Evolutionary conservation across 2,888 invertebrate genomes (phyloP), one percentile per base, ranked within the genome.

Genomic region (Erannis defoliaria): DNA sequence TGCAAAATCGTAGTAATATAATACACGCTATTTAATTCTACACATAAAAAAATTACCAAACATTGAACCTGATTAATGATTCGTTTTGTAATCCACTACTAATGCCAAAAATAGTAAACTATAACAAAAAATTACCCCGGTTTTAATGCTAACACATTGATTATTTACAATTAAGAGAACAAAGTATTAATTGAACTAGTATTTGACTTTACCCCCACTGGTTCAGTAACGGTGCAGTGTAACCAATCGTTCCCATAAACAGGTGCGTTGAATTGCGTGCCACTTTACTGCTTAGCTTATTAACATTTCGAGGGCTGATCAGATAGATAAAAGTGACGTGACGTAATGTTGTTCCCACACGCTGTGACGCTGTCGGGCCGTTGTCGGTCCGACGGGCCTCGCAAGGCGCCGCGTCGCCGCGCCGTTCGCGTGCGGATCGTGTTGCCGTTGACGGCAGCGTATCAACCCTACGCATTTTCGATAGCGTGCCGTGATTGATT

Each of bases 271-370:
- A 63, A 65, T 53, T 63, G 46, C 72, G 75, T 72, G 69, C 63
- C 70, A 61, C 66, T 68, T 68, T 67, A 62, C 55, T 63, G 50
- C 63, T 60, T 61, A 63, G 72, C 76, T 76, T 78, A 83, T 87
- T 86, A 87, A 80, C 83, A 79, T 85, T 85, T 83, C 74, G 82
- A 83, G 83, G 82, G 80, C 73, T 67, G 84, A 84, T 84, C 72
- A 60, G 53, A 55, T 42, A 61, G 68, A 68, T 66, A 70, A 57
- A 42, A 19, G 62, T 67, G 38, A 67, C 73, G 73, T 77, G 76
- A 78, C 73, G 75, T 74, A 67, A 70, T 50, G 69, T 46, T 66
- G 75, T 81, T 79, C 81, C 79, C 81, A 80, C 80, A 76, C 74
- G 75, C 71, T 71, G 73, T 73, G 76, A 70, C 70, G 62, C 55